Evolutionary conservation across 2,113 vertebrate genomes (phyloP).

Genomic region (Cephalopterus ornatus): DNA sequence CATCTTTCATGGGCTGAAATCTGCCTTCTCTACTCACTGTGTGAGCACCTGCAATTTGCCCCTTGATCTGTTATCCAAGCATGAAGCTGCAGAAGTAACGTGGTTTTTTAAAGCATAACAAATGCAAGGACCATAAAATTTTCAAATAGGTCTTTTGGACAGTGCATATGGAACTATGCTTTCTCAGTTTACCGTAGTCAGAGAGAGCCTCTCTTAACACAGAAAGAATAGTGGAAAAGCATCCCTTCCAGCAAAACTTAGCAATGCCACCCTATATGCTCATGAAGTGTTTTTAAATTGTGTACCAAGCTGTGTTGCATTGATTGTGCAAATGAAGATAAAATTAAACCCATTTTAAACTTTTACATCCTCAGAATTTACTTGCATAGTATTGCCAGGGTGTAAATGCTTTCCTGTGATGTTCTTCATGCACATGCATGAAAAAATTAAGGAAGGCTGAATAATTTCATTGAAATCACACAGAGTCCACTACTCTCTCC

Average conservation of each 20-base stretch:
- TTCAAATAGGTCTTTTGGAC: background rate
- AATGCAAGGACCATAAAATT: background rate
- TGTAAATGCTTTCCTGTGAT: background rate
- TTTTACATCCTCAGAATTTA: background rate
- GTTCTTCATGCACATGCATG: background rate
- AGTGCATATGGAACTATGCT: background rate
- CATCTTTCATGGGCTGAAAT: background rate
- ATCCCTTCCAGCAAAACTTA: background rate
- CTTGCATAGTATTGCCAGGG: background rate
- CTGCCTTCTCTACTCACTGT: background rate
- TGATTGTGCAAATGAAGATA: background rate
- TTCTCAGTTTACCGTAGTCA: background rate
- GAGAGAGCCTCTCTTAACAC: background rate
- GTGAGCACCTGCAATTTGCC: background rate
- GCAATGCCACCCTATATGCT: background rate
- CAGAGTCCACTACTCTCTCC: background rate
- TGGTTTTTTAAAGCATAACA: background rate
- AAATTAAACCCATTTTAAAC: background rate
- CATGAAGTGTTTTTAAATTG: conserved; percentile 1
- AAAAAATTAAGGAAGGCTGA: background rate
- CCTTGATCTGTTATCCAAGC: conserved; percentile 6
- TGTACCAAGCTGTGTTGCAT: background rate
- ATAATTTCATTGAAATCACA: background rate
- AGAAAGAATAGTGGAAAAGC: background rate
- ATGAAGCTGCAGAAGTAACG: background rate